Evolutionary conservation across 2,797 vertebrate species (phyloP).

Genomic region (Gobionotothen gibberifrons): DNA sequence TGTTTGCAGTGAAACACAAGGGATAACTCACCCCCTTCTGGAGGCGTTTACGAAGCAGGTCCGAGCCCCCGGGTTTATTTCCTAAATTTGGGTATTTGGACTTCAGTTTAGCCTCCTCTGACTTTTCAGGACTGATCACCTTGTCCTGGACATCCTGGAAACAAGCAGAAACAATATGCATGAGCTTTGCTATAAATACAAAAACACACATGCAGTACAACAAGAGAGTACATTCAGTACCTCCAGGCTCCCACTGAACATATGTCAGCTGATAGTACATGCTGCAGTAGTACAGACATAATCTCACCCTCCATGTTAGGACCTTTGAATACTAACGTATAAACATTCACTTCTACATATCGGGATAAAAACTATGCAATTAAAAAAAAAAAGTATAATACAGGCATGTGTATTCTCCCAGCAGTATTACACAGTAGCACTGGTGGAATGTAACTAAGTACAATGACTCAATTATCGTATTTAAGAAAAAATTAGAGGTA

Average conservation of each 20-base stretch:
- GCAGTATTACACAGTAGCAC: too few relatives aligned
- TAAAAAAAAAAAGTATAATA: too few relatives aligned
- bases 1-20: conserved; percentile 11
- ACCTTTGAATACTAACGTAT: neutral
- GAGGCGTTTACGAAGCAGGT: conserved; percentile 96
- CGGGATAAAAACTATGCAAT: neutral
- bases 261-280: conserved; percentile 11
- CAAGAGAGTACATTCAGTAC: neutral
- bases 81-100: conserved; percentile 96
- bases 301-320: neutral
- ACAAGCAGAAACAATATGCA: conserved; percentile 11
- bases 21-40: conserved; percentile 93
- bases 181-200: neutral
- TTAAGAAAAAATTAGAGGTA: too few relatives aligned
- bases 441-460: too few relatives aligned
- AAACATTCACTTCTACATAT: too few relatives aligned
- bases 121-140: conserved; percentile 93
- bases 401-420: too few relatives aligned
- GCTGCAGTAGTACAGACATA: neutral
- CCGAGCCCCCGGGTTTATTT: conserved; percentile 96
- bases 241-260: neutral
- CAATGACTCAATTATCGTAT: too few relatives aligned
- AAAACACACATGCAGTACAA: neutral
- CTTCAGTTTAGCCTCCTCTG: conserved; percentile 97
- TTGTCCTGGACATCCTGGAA: conserved; percentile 94